These are phyloP conservation scores for Mantis religiosa DNA, from an alignment of 2,888 invertebrate species.

Conservation along the genomic window DNA sequence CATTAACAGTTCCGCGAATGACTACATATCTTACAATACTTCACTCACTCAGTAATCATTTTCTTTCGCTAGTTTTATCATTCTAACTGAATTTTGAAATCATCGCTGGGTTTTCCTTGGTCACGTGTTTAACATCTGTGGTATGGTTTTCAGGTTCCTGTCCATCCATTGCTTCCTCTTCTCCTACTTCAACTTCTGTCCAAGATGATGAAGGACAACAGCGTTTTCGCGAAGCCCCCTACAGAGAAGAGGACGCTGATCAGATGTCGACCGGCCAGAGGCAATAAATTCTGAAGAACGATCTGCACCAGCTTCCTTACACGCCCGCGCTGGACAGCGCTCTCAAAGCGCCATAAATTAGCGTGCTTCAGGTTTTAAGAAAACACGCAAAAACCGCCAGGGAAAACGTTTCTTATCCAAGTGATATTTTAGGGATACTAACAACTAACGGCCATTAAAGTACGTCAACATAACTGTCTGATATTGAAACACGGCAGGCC, in stretches of 20 bases:
- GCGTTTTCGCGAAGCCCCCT: background rate
- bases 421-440: background rate
- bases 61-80: too few relatives aligned
- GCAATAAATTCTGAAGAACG: background rate
- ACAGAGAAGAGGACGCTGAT: background rate
- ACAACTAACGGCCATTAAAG: background rate
- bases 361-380: background rate
- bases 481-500: background rate
- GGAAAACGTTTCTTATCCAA: background rate
- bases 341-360: background rate
- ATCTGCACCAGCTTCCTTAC: background rate
- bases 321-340: background rate
- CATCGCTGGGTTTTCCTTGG: too few relatives aligned
- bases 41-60: too few relatives aligned
- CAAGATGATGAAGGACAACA: conserved; percentile 43
- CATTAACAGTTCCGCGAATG: too few relatives aligned
- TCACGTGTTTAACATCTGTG: conserved; percentile 22
- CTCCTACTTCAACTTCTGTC: conserved; percentile 79
- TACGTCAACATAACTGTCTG: too few relatives aligned
- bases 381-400: background rate
- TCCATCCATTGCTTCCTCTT: conserved; percentile 87
- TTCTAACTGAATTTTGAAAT: too few relatives aligned
- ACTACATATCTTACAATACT: too few relatives aligned
- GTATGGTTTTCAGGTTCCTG: conserved; percentile 67
- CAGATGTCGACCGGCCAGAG: background rate